Evolutionary conservation across 1,140 invertebrate species (phyloP).

Genomic region (Brachionus rubens): DNA sequence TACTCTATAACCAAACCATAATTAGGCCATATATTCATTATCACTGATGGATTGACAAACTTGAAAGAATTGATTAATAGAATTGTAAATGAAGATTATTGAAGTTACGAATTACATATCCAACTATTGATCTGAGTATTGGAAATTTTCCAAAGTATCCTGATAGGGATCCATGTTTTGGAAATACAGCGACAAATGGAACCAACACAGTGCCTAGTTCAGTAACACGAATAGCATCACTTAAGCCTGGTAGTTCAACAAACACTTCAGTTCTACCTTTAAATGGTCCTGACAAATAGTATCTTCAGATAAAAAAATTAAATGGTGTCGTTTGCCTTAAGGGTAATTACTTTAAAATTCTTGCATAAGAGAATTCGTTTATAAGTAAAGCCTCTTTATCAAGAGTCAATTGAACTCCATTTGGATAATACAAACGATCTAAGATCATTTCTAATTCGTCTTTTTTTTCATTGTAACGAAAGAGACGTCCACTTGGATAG

Average conservation of each 20-base stretch:
- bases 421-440: slow-evolving; percentile 19
- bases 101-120: slow-evolving; percentile 2
- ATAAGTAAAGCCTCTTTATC: slow-evolving; percentile 18
- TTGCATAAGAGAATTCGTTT: slow-evolving; percentile 21
- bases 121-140: slow-evolving; percentile 21
- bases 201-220: slow-evolving; percentile 14
- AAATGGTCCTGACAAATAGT: not conserved
- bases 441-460: not conserved
- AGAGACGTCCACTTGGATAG: slow-evolving; percentile 19
- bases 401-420: slow-evolving; percentile 34
- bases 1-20: slow-evolving; percentile 27
- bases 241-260: slow-evolving; percentile 16
- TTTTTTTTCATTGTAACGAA: slow-evolving; percentile 38
- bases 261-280: slow-evolving; percentile 38
- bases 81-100: not conserved
- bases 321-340: too few relatives aligned
- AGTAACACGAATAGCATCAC: slow-evolving; percentile 42
- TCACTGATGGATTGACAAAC: slow-evolving; percentile 2
- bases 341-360: slow-evolving; percentile 42
- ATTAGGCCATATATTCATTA: slow-evolving; percentile 32
- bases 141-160: slow-evolving; percentile 28
- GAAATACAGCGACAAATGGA: slow-evolving; percentile 35
- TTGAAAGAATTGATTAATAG: not conserved
- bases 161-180: not conserved
- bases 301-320: slow-evolving; percentile 11